Conservation (phyloP, 2,113 vertebrate genomes). For the Phylloscopus trochilus region DNA sequence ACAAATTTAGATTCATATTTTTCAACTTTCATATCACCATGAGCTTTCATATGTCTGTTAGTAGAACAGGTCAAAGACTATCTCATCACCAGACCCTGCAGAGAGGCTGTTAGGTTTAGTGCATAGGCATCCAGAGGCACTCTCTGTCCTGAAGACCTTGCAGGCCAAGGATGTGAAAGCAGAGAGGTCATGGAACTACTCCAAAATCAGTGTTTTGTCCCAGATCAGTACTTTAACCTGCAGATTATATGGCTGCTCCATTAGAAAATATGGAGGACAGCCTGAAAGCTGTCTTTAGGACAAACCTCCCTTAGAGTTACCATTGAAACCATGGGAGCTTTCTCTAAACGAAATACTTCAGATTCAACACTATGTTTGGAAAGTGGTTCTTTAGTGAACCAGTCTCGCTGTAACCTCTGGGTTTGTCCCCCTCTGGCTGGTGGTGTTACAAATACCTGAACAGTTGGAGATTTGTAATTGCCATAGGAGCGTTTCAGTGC, state of each 20-base stretch:
- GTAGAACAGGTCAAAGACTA: too few species aligned
- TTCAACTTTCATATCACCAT: background rate
- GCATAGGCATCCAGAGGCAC: background rate
- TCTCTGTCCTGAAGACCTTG: background rate
- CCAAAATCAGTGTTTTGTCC: background rate
- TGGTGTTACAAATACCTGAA: background rate
- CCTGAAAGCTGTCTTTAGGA: background rate
- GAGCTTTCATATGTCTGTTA: too few species aligned
- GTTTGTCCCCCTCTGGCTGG: rapidly evolving
- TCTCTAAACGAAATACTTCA: background rate
- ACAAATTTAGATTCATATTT: background rate
- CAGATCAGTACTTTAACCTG: background rate
- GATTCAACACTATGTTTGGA: background rate
- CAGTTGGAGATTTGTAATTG: background rate
- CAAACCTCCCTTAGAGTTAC: background rate
- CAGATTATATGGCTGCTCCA: background rate
- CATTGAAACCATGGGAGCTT: background rate
- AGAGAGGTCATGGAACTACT: background rate
- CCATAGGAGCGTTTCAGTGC: rapidly evolving
- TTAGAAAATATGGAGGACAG: background rate
- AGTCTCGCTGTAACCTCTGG: background rate
- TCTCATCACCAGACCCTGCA: too few species aligned
- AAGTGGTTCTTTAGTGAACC: background rate
- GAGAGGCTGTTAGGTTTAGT: background rate
- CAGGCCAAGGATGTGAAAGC: background rate